These are phyloP conservation scores for Ibidorhyncha struthersii DNA, from an alignment of 2,113 vertebrate genomes.

Conservation along the genomic window DNA sequence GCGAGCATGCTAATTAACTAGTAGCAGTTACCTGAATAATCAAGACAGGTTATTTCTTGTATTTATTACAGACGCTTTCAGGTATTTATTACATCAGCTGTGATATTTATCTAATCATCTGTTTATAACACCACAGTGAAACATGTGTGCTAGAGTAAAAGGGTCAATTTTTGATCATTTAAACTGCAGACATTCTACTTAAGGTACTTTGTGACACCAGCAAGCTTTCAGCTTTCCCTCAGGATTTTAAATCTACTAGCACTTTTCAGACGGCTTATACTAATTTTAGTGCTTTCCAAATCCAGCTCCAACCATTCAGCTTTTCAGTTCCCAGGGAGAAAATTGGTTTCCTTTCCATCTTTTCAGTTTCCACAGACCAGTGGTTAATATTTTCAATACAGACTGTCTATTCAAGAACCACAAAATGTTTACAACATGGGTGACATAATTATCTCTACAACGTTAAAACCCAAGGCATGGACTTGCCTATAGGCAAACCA, in stretches of 20 bases:
- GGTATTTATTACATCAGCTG: conserved; percentile 42
- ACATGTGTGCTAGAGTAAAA: background rate
- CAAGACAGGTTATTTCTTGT: conserved; percentile 47
- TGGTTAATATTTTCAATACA: background rate
- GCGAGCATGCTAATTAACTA: background rate
- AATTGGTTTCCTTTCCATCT: background rate
- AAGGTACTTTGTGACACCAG: background rate
- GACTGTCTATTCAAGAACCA: background rate
- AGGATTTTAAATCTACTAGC: background rate
- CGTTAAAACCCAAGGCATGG: background rate
- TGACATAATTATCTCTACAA: background rate
- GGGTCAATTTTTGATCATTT: background rate
- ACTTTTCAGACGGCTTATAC: background rate
- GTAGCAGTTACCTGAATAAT: background rate
- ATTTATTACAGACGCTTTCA: conserved; percentile 21
- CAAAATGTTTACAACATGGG: background rate
- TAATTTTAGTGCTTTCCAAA: background rate
- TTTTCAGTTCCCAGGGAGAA: background rate
- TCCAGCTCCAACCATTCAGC: background rate
- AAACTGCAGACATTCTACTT: background rate
- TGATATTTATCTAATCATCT: background rate
- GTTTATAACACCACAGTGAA: background rate
- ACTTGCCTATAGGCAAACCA: background rate
- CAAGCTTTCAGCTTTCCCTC: background rate
- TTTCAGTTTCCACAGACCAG: background rate